Evolutionary conservation across 2,797 vertebrate species (phyloP).

Genomic region (Rousettus madagascariensis): DNA sequence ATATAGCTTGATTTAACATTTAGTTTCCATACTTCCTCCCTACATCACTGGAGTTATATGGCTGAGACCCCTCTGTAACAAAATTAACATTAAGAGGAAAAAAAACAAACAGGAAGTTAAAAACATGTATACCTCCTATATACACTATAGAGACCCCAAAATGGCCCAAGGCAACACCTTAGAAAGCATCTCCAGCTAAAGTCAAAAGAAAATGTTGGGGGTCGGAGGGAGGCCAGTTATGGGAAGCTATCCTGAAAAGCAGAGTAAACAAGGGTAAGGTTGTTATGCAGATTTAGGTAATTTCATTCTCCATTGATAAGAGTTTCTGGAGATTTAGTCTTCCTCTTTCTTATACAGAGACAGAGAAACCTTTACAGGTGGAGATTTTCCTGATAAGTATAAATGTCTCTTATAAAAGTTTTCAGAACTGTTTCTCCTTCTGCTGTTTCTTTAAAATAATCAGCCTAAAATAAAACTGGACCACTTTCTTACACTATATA

Average conservation of each 20-base stretch:
- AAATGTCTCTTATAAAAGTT: conserved; percentile 13
- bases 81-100: background rate
- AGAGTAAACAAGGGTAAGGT: background rate
- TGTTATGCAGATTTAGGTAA: background rate
- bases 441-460: conserved; percentile 2
- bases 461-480: background rate
- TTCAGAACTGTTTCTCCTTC: background rate
- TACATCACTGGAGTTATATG: background rate
- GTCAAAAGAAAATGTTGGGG: background rate
- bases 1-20: too few relatives aligned
- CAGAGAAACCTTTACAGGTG: background rate
- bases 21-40: too few relatives aligned
- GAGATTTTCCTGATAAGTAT: background rate
- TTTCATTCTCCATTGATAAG: background rate
- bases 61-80: background rate
- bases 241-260: background rate
- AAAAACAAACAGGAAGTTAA: background rate
- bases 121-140: background rate
- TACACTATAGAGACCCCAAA: background rate
- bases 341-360: background rate
- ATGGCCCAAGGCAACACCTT: background rate
- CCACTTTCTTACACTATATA: too few relatives aligned
- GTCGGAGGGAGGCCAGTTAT: background rate
- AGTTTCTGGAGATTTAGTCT: background rate
- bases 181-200: background rate